These are phyloP conservation scores for Pelodiscus sinensis DNA, from an alignment of 2,113 vertebrate species.

Conservation along the genomic window DNA sequence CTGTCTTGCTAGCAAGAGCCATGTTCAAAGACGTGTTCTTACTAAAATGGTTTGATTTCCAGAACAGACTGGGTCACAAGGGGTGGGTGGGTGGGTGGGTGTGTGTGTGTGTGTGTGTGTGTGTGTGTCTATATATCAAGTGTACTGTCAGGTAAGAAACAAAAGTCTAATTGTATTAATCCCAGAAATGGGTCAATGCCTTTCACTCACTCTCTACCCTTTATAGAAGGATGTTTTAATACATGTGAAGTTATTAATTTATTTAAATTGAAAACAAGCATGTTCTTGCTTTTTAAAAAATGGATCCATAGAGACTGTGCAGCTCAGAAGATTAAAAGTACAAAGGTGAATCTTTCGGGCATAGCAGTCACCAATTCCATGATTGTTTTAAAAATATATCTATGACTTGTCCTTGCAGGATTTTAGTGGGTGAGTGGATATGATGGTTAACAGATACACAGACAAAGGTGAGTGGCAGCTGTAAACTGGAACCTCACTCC, in stretches of 20 bases:
- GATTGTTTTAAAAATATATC: neutral
- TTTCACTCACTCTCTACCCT: neutral
- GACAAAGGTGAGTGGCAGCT: rapidly evolving
- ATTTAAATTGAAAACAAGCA: neutral
- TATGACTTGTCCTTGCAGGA: neutral
- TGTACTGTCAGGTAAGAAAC: neutral
- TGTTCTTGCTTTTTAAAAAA: neutral
- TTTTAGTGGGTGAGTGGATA: neutral
- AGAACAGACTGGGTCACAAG: neutral
- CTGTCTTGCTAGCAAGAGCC: neutral
- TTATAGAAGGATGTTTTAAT: neutral
- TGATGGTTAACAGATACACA: neutral
- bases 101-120: too few relatives aligned
- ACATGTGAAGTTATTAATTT: neutral
- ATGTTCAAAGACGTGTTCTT: neutral
- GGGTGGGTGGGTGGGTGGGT: too few relatives aligned
- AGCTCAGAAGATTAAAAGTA: neutral
- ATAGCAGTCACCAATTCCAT: neutral
- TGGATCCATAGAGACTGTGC: neutral
- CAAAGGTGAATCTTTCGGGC: neutral
- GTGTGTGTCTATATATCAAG: neutral
- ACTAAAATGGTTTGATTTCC: neutral
- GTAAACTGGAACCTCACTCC: neutral
- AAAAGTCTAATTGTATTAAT: rapidly evolving
- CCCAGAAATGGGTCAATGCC: neutral